phyloP scores from a whole-genome alignment of 2,113 vertebrate species.

The Centropus bengalensis region DNA sequence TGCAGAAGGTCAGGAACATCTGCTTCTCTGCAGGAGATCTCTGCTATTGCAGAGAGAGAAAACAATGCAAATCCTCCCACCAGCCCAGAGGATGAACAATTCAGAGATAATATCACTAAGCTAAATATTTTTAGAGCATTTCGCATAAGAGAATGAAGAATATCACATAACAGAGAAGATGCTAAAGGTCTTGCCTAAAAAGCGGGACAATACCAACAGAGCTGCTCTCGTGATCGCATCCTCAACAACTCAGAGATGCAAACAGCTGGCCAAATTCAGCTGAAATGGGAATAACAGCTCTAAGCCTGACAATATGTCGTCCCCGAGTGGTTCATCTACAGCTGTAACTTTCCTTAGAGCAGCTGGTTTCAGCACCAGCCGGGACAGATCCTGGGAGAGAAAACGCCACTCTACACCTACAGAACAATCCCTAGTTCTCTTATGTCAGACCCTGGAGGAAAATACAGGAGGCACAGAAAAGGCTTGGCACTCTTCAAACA shows the following conservation, averaged over 20 bases:
- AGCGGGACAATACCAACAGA: background rate
- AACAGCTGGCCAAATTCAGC: background rate
- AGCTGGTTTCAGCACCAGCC: background rate
- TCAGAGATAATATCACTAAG: background rate
- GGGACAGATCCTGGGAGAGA: background rate
- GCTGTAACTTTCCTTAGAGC: background rate
- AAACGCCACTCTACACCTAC: background rate
- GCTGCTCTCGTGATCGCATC: background rate
- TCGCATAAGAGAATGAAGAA: background rate
- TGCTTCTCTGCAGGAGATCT: background rate
- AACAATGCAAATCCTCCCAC: background rate
- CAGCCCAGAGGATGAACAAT: background rate
- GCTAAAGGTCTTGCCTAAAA: background rate
- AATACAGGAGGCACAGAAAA: background rate
- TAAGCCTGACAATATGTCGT: background rate
- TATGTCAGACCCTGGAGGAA: background rate
- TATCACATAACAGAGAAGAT: background rate
- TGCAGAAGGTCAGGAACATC: slow-evolving; percentile 9
- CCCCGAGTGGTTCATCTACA: background rate
- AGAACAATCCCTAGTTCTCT: background rate
- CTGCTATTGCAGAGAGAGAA: background rate
- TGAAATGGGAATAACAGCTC: background rate
- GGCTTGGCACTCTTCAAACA: slow-evolving; percentile 46
- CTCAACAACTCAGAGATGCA: background rate
- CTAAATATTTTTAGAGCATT: background rate